Evolutionary conservation across 2,888 invertebrate species (phyloP), one percentile per base, ranked within the genome.

Genomic region (Ophion slaviceki): DNA sequence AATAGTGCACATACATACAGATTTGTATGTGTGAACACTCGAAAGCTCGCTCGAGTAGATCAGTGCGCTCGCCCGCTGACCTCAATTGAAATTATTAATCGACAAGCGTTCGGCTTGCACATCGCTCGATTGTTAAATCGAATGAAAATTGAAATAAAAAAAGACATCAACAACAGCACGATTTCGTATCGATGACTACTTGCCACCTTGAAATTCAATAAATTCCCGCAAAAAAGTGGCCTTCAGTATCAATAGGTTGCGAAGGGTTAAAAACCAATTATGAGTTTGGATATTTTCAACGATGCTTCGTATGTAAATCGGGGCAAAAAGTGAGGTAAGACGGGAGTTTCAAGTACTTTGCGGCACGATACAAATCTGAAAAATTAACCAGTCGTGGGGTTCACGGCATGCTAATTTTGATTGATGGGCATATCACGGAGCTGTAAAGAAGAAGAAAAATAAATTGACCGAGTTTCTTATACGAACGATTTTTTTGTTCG

Each of bases 21-120:
- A 32, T 67, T 10, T 67, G 66, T 53, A 36, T 68, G 67, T 61
- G 68, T 76, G 28, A 74, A 66, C 64, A 66, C 32, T 45, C 57
- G 70, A 68, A 74, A 74, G 68, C 78, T 67, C 62, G 53, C 79
- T 84, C 72, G 61, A 66, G 78, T 72, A 75, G 79, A 79, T 84
- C 78, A 59, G 77, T 57, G 71, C 61, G 66, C 67, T 47, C 62
- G 74, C 74, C 40, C 74, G 71, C 70, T 80, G 84, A 74, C 80
- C 84, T 72, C 76, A 71, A 80, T 84, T 82, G 24, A 47, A 28
- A 77, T 75, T 64, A 79, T 75, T 75, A 62, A 75, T 75, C 47
- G 59, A 36, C 64, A 72, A n/a, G 53, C 70, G 47, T 59, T 62
- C 78, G 36, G 61, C 74, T 62, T 53, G 62, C n/a, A 57, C 64